Conservation (phyloP, 2,797 vertebrate species). For the Hipposideros larvatus region DNA sequence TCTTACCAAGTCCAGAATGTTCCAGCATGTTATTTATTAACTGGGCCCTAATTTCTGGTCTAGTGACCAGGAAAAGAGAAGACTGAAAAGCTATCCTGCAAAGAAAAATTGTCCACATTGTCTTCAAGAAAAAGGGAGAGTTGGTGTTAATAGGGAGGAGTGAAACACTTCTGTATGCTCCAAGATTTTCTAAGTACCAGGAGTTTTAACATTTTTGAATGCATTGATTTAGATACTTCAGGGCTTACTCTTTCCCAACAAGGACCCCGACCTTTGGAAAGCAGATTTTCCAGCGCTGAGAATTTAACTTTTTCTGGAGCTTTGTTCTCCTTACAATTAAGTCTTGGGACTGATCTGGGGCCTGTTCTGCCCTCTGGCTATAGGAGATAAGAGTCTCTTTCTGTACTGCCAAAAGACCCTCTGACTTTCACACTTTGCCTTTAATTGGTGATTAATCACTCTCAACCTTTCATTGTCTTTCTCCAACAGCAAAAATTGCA, state of each 20-base stretch:
- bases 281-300: neutral
- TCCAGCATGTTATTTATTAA: neutral
- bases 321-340: conserved; percentile 49
- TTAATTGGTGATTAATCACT: conserved; percentile 71
- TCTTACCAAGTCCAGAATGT: neutral
- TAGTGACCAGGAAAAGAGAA: neutral
- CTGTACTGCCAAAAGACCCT: conserved; percentile 11
- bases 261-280: neutral
- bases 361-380: conserved; percentile 51
- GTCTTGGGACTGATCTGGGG: conserved; percentile 49
- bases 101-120: neutral
- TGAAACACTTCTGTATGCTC: neutral
- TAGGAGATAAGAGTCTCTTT: conserved; percentile 59
- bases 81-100: neutral
- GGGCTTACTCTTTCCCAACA: neutral
- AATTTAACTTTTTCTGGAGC: conserved; percentile 24
- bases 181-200: neutral
- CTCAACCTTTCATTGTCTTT: conserved; percentile 58
- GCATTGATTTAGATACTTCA: neutral
- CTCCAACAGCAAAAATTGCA: conserved; percentile 22
- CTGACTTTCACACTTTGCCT: conserved; percentile 46
- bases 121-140: neutral
- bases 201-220: neutral
- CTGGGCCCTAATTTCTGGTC: neutral
- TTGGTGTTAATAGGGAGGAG: neutral